These are phyloP conservation scores for Chloroclystis v-ata DNA, from an alignment of 2,888 invertebrate species.

Conservation along the genomic window DNA sequence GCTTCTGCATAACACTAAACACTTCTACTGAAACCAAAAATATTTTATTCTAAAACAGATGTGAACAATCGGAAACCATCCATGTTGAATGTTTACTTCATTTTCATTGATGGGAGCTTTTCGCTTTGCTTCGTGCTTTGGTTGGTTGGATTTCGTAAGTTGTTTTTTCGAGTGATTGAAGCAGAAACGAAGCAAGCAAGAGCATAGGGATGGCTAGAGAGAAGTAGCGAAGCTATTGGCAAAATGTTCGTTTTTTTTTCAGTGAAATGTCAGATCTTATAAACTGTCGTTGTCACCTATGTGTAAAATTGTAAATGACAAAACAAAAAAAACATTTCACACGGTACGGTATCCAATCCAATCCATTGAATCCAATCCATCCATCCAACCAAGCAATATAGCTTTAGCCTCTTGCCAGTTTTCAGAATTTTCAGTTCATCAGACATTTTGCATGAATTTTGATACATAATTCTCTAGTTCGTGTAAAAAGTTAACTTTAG, in stretches of 20 bases:
- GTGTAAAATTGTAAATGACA: too few species aligned
- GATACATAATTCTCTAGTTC: too few species aligned
- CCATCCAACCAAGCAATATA: too few species aligned
- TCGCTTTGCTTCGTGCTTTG: not conserved
- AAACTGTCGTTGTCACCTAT: too few species aligned
- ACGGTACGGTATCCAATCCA: too few species aligned
- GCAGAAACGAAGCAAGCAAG: not conserved
- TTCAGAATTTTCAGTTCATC: too few species aligned
- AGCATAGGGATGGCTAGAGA: not conserved
- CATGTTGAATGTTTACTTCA: constrained; percentile 78
- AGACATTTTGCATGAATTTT: too few species aligned
- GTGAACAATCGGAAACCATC: constrained; percentile 62
- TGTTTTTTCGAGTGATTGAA: not conserved
- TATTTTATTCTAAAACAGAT: constrained; percentile 60
- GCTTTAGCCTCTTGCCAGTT: too few species aligned
- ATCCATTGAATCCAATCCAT: too few species aligned
- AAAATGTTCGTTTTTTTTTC: not conserved
- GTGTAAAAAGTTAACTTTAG: not conserved
- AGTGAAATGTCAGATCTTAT: too few species aligned
- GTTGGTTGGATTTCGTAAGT: not conserved
- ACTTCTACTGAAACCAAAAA: constrained; percentile 53
- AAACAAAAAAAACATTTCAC: too few species aligned
- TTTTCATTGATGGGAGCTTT: constrained; percentile 17
- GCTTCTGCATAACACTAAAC: constrained; percentile 43
- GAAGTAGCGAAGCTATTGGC: not conserved